A percentile compares a stretch with the other conserved stretches of the same genome.
These are phyloP conservation scores for Sarcophaga carnaria DNA, from an alignment of 2,888 invertebrate genomes.

Conservation along the genomic window DNA sequence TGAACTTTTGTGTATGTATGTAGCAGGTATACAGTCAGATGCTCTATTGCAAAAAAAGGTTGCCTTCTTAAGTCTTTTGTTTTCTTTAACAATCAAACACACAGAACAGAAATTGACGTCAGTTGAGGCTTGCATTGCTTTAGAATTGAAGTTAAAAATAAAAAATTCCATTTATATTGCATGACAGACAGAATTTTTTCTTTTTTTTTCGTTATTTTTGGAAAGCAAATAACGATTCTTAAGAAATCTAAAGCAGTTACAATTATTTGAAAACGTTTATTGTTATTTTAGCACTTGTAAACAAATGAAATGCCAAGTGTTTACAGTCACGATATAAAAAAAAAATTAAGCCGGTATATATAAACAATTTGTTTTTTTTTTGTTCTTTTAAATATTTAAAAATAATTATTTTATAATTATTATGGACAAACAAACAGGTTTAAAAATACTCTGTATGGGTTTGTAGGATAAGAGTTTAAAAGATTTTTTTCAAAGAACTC, in stretches of 20 bases:
- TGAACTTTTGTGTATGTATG: not conserved
- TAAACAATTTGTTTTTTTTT: no score
- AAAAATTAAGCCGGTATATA: no score
- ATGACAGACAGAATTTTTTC: not conserved
- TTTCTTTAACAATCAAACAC: not conserved
- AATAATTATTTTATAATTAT: no score
- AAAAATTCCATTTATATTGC: not conserved
- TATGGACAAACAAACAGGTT: no score
- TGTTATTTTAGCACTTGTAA: not conserved
- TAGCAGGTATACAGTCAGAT: not conserved
- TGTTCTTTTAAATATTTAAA: no score
- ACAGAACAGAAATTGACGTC: not conserved
- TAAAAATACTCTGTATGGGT: no score
- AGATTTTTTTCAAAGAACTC: no score
- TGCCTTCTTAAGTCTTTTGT: slow-evolving; percentile 47
- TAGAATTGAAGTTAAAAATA: not conserved
- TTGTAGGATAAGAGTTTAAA: no score
- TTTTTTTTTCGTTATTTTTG: no score
- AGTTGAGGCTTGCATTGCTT: not conserved
- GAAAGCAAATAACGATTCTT: no score
- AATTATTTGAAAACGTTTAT: not conserved
- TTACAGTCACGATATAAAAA: no score
- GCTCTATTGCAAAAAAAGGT: not conserved
- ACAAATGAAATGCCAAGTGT: no score
- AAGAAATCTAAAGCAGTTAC: not conserved